Conservation (phyloP, 2,113 vertebrate genomes). For the Platanista minor region DNA sequence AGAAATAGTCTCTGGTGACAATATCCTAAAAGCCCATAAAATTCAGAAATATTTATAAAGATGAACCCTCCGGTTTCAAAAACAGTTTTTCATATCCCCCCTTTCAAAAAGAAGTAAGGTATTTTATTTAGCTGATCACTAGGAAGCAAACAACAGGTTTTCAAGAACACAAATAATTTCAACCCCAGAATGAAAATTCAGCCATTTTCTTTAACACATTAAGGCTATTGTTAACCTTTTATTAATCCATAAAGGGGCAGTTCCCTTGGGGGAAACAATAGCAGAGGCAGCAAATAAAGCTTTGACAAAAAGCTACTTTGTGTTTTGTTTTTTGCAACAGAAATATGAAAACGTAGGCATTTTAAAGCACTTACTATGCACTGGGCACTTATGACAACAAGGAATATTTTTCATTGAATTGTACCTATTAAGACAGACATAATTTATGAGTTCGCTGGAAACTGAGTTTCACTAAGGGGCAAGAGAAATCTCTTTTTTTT, state of each 20-base stretch:
- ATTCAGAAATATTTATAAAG: constrained; percentile 60
- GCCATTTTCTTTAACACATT: constrained; percentile 11
- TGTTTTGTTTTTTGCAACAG: not conserved
- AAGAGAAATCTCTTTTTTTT: not conserved
- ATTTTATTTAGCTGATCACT: constrained; percentile 37
- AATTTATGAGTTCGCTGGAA: constrained; percentile 27
- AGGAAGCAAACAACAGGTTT: constrained; percentile 50
- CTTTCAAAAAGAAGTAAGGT: constrained; percentile 5
- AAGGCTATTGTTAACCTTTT: constrained; percentile 46
- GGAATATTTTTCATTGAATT: constrained; percentile 4
- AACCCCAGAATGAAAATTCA: not conserved
- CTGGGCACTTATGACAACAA: not conserved
- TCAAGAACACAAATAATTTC: constrained; percentile 10
- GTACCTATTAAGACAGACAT: constrained; percentile 1
- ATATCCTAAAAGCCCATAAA: constrained; percentile 54
- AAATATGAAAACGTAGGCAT: not conserved
- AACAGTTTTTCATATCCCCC: not conserved
- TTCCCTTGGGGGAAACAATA: not conserved
- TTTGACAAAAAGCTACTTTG: constrained; percentile 19
- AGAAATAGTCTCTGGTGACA: constrained; percentile 48
- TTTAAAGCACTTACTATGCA: constrained; percentile 43
- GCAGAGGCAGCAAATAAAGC: constrained; percentile 11
- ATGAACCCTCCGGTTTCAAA: constrained; percentile 40
- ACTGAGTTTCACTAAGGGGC: not conserved
- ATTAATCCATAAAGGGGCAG: constrained; percentile 33